A percentile compares a stretch with the other conserved stretches of the same genome.
Conservation (phyloP, 2,113 vertebrate genomes). For the Tychaedon coryphoeus region DNA sequence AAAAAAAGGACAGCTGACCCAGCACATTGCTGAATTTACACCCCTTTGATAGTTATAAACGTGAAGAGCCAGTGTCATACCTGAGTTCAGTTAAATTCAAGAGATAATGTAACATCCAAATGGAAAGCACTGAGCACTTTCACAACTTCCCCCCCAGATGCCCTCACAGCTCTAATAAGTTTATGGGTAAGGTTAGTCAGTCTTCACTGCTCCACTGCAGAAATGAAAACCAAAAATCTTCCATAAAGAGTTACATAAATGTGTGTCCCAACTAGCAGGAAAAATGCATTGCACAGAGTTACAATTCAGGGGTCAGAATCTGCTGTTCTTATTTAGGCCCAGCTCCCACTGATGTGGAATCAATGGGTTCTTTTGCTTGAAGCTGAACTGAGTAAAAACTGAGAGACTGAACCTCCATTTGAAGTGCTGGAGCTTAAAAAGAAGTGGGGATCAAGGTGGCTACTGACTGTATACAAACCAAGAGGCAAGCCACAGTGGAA, state of each 20-base stretch:
- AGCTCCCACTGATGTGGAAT: not conserved
- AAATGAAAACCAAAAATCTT: not conserved
- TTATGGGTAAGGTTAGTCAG: not conserved
- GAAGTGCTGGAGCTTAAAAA: not conserved
- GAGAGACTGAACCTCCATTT: not conserved
- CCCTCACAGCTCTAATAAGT: not conserved
- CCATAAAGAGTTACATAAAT: not conserved
- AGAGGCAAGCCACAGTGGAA: not conserved
- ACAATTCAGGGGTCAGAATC: not conserved
- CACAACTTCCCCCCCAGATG: not conserved
- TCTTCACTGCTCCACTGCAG: not conserved
- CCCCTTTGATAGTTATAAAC: not conserved
- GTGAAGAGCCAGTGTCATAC: not conserved
- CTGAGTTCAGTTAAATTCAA: not conserved
- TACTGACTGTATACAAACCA: not conserved
- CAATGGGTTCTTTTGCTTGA: not conserved
- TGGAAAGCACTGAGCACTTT: not conserved
- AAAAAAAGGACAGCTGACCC: slow-evolving; percentile 46
- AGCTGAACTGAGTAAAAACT: not conserved
- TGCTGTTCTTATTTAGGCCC: not conserved
- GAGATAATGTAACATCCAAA: not conserved
- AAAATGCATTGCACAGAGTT: not conserved
- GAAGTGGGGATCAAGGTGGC: not conserved
- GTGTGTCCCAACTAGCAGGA: not conserved
- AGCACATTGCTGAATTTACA: slow-evolving; percentile 28